Evolutionary conservation across 1,140 invertebrate genomes (phyloP), one percentile per base, ranked within the genome.

Genomic region (Brachionus rubens): DNA sequence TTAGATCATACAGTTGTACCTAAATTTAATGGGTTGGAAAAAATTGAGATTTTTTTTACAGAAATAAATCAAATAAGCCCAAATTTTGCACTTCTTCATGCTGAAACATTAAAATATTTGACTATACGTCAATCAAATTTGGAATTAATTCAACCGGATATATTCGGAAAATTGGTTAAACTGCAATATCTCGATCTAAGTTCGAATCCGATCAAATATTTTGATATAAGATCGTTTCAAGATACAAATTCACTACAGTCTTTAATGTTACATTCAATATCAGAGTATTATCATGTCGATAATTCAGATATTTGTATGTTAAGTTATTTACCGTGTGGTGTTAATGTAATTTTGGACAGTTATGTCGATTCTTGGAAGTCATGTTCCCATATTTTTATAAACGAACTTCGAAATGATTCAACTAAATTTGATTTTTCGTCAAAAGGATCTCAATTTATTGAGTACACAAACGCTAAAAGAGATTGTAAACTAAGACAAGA

Each of bases 41-140:
- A 21, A 30, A 54, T 72, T 30, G 46, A 72, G 30, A 72, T 72
- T 9, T 72, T 36, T 54, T 72, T 72, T 54, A 50, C 26, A 7
- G 68, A 72, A n/a, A 50, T 72, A 30, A 36, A 28, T 24, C 33
- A 48, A 14, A 72, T 72, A 19, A 50, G 46, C 12, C 50, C 16
- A 0, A 50, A 48, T 40, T 72, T 72, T 50, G 68, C 46, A 3
- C 1, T 50, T 10, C 41, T 72, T 7, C 68, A 72, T 40, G 19
- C 28, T 9, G n/a, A 50, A 12, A 50, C 7, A 30, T 28, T 72
- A 50, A 48, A 54, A 28, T 54, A 47, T 5, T 50, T 72, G 46
- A 72, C 68, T 12, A 72, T 72, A 16, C 68, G 36, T 10, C 68
- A 72, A 19, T 72, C 68, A 33, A 72, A 72, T 40, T 24, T 72